Percentiles rank a stretch among this genome's conserved stretches.
phyloP scores from a whole-genome alignment of 2,888 invertebrate genomes.

The Drosophila fulvimacula region DNA sequence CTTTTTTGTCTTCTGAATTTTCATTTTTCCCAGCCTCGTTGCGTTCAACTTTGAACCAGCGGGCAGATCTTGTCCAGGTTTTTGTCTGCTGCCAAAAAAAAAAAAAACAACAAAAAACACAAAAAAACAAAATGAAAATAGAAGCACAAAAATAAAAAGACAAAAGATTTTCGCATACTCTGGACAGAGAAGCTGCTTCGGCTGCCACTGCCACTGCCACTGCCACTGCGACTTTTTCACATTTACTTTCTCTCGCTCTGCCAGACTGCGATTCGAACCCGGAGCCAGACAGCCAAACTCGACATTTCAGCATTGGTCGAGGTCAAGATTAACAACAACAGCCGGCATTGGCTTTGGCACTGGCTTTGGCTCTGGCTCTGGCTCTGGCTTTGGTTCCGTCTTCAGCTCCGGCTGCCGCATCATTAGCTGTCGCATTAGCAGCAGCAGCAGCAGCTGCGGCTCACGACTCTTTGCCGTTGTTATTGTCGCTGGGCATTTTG shows the following conservation, averaged over 20 bases:
- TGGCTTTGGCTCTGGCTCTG: conserved; percentile 21
- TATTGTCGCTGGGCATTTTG: conserved; percentile 23
- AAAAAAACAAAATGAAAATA: conserved; percentile 12
- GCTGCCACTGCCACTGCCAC: not conserved
- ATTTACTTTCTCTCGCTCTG: conserved; percentile 54
- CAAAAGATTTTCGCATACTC: conserved; percentile 39
- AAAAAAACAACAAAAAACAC: conserved; percentile 5
- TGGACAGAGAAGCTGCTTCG: conserved; percentile 25
- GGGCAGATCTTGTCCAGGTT: conserved; percentile 44
- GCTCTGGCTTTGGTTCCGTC: conserved; percentile 37
- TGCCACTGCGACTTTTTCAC: conserved; percentile 34
- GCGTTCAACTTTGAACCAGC: conserved; percentile 66
- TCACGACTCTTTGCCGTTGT: conserved; percentile 40
- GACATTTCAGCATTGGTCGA: conserved; percentile 68
- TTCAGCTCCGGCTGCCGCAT: conserved; percentile 50
- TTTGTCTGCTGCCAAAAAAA: conserved; percentile 19
- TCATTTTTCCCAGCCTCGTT: conserved; percentile 45
- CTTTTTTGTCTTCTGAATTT: conserved; percentile 33
- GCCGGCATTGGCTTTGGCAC: conserved; percentile 37
- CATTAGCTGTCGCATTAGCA: conserved; percentile 65
- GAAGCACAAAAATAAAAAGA: conserved; percentile 4
- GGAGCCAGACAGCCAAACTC: conserved; percentile 43
- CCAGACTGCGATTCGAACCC: conserved; percentile 16
- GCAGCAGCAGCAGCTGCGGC: conserved; percentile 43
- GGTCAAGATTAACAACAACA: conserved; percentile 68